Conservation (phyloP, 2,888 invertebrate species). For the Invenusta paracnida region DNA sequence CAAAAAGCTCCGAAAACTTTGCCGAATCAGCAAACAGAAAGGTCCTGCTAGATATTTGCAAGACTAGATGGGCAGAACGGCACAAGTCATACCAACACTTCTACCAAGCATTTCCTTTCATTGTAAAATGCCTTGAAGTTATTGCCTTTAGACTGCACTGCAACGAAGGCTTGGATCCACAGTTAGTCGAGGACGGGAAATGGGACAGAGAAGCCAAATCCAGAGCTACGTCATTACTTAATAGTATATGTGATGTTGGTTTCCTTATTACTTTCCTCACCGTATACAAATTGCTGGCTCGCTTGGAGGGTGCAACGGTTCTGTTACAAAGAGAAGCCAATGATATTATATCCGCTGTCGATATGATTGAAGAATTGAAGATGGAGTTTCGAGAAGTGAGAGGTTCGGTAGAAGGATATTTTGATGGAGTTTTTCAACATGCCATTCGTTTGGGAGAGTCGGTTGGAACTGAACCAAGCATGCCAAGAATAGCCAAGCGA, state of each 20-base stretch:
- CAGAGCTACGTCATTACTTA: slow-evolving; percentile 14
- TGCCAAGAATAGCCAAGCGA: too few species aligned
- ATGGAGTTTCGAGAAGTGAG: neutral
- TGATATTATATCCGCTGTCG: slow-evolving; percentile 13
- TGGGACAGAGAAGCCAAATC: neutral
- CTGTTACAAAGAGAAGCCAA: slow-evolving; percentile 19
- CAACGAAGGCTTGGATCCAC: neutral
- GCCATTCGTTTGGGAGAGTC: neutral
- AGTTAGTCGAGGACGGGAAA: neutral
- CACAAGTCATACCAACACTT: slow-evolving; percentile 42
- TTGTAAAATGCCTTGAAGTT: slow-evolving; percentile 39
- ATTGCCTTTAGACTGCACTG: slow-evolving; percentile 24
- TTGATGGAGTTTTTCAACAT: slow-evolving; percentile 26
- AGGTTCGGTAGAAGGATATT: slow-evolving; percentile 20
- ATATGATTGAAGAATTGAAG: neutral
- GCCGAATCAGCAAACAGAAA: slow-evolving; percentile 35
- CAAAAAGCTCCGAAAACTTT: neutral
- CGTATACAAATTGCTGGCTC: slow-evolving; percentile 18
- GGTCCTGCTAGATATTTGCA: slow-evolving; percentile 40
- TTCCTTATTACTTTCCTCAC: slow-evolving; percentile 29
- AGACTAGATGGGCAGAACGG: slow-evolving; percentile 40
- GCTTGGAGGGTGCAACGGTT: slow-evolving; percentile 19
- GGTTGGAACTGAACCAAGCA: too few species aligned
- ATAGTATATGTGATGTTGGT: slow-evolving; percentile 16
- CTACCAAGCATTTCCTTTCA: slow-evolving; percentile 36